Percentiles rank a stretch among this genome's conserved stretches.
Conservation (phyloP, 2,113 vertebrate species). For the Ardeotis arabs region DNA sequence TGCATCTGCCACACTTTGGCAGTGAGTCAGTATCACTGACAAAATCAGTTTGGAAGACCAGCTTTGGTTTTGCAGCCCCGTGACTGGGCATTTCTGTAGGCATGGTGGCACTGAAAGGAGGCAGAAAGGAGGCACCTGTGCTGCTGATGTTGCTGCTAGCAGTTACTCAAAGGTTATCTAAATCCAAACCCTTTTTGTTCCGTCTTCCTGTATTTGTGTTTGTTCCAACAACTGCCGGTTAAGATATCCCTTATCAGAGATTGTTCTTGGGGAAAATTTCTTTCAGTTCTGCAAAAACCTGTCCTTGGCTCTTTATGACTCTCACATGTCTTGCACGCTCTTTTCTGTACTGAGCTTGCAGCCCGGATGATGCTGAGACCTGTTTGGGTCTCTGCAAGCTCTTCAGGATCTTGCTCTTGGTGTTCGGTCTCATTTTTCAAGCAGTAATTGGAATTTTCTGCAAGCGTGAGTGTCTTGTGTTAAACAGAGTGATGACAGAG, state of each 20-base stretch:
- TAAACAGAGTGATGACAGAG: constrained; percentile 22
- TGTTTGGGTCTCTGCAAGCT: not conserved
- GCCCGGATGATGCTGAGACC: not conserved
- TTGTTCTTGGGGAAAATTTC: not conserved
- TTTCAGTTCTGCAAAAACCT: not conserved
- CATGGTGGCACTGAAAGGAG: not conserved
- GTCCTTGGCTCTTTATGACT: not conserved
- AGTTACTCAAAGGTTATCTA: not conserved
- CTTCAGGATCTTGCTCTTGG: not conserved
- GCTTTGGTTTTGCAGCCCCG: not conserved
- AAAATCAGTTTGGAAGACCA: not conserved
- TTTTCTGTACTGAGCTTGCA: not conserved
- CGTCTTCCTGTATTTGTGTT: not conserved
- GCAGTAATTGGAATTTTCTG: constrained; percentile 41
- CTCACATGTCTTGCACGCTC: not conserved
- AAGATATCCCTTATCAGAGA: not conserved
- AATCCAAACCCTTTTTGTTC: not conserved
- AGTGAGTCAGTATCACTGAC: not conserved
- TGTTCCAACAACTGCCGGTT: not conserved
- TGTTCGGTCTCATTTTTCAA: not conserved
- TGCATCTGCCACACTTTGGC: not conserved
- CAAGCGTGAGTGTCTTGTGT: not conserved
- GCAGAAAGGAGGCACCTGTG: not conserved
- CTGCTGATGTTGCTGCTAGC: not conserved
- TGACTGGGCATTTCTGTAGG: not conserved